These are phyloP conservation scores for Drosophila picticornis DNA, from an alignment of 2,888 invertebrate genomes.

Conservation along the genomic window DNA sequence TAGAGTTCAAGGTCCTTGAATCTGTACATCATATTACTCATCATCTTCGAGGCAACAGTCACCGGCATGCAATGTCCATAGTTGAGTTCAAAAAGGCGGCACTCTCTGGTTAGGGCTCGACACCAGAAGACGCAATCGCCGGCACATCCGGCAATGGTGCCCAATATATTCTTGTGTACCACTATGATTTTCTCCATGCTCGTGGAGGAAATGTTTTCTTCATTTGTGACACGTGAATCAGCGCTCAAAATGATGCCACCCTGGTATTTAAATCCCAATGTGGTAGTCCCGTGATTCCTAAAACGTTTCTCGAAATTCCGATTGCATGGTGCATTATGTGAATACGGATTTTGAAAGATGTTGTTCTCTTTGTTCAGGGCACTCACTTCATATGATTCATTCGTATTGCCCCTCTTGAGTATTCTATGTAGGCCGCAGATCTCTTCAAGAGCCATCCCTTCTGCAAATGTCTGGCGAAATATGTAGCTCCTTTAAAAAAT, in stretches of 20 bases:
- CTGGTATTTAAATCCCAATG: slow-evolving; percentile 7
- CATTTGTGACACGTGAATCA: not conserved
- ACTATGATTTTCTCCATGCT: not conserved
- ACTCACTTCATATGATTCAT: not conserved
- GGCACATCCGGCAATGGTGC: not conserved
- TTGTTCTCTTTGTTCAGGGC: not conserved
- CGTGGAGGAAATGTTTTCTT: too few species aligned
- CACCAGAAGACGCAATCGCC: not conserved
- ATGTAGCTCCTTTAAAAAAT: not conserved
- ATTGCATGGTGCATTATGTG: not conserved
- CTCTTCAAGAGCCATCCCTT: not conserved
- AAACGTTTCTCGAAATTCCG: not conserved
- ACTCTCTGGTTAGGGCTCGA: slow-evolving; percentile 1
- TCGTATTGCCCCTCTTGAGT: not conserved
- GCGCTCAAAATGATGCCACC: slow-evolving; percentile 8
- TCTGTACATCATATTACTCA: slow-evolving; percentile 8
- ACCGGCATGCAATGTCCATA: slow-evolving; percentile 1
- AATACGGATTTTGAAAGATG: not conserved
- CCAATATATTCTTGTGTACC: slow-evolving; percentile 11
- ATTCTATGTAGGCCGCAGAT: not conserved
- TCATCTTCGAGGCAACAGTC: not conserved
- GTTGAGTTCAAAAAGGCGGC: slow-evolving; percentile 4
- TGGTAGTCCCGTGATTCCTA: not conserved
- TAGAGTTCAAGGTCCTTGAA: not conserved
- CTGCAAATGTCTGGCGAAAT: too few species aligned